Evolutionary conservation across 2,113 vertebrate species (phyloP), one percentile per base, ranked within the genome.

Genomic region (Pollimyrus isidori): DNA sequence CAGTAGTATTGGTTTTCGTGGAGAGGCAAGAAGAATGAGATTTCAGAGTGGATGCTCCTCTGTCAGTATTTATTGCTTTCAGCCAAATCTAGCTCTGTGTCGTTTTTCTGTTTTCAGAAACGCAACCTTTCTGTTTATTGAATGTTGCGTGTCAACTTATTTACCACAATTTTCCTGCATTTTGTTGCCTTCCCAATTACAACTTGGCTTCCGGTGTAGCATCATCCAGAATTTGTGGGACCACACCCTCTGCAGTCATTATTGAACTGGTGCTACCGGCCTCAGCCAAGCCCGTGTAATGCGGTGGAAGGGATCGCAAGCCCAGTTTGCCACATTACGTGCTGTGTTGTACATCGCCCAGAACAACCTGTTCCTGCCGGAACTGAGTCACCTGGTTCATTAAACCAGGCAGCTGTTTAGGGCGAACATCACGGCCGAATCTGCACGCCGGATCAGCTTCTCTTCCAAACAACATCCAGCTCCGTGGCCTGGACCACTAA

Each of bases 171-270:
- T 82, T 93, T 90, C 92, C 95, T 90, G 94, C 93, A 94, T 26
- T 7, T 30, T n/a, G 19, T 84, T 45, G 30, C 62, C 62, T 48
- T 21, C 46, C 45, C 46, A 23, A 48, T 84, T 30, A 94, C 93
- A 95, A 95, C 93, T 91, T 93, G 92, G 92, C 94, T 94, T 93
- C 93, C 89, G 58, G 89, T 93, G 95, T 93, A 94, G 94, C 95
- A 95, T 95, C 95, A 96, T 95, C 95, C 93, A 94, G 94, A 95
- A 94, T 95, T 93, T 95, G 89, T 91, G 91, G 92, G 93, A 92
- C 95, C 95, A 96, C 95, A 95, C 96, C 96, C 93, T 95, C 95
- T 94, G 94, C 93, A 95, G 95, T 95, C 95, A 95, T 92, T 45
- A 94, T 94, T 93, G 92, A 92, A 52, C 69, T 50, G 48, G 50